These are phyloP conservation scores for Aepyceros melampus DNA, from an alignment of 2,113 vertebrate genomes.

Conservation along the genomic window DNA sequence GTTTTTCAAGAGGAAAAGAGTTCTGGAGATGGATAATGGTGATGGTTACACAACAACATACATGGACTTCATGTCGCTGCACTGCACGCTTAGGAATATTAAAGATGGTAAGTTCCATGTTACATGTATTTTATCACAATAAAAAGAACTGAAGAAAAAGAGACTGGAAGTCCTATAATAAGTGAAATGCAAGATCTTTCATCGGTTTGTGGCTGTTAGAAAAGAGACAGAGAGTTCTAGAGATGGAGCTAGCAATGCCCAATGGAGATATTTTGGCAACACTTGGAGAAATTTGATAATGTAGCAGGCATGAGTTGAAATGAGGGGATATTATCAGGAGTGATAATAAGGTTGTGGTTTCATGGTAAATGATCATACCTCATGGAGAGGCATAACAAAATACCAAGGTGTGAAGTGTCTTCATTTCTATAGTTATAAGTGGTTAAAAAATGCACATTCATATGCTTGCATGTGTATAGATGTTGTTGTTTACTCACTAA, in stretches of 20 bases:
- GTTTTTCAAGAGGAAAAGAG: background rate
- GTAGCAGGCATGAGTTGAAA: background rate
- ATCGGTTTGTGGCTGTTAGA: background rate
- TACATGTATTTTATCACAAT: background rate
- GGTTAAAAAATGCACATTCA: background rate
- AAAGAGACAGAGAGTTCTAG: background rate
- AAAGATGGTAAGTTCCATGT: background rate
- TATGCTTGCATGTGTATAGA: rapidly evolving
- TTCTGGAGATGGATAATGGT: background rate
- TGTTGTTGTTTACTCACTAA: background rate
- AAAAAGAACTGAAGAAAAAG: background rate
- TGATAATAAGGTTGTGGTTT: background rate
- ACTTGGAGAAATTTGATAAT: background rate
- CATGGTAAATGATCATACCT: background rate
- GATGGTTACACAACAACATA: background rate
- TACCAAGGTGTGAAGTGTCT: background rate
- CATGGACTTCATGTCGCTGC: background rate
- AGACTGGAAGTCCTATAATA: background rate
- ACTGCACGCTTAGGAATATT: background rate
- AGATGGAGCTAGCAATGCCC: background rate
- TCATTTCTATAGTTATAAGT: background rate
- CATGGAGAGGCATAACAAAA: background rate
- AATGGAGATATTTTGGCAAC: background rate
- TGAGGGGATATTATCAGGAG: background rate
- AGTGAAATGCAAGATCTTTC: background rate